phyloP scores from a whole-genome alignment of 2,113 vertebrate genomes.

The Platichthys flesus region DNA sequence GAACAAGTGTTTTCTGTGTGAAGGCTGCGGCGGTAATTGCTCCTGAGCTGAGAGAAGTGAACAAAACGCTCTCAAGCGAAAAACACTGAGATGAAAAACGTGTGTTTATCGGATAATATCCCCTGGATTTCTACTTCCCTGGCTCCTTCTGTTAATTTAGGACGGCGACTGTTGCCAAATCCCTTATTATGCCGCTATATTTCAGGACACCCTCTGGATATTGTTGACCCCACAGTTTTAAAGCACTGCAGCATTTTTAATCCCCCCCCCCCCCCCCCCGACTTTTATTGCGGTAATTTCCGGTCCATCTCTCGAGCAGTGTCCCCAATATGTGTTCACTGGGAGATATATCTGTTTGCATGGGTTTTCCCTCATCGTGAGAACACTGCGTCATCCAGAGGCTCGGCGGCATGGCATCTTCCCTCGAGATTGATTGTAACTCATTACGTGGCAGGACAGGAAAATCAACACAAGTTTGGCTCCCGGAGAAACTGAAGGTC shows the following conservation, averaged over 20 bases:
- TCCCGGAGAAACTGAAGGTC: slow-evolving; percentile 34
- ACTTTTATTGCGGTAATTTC: slow-evolving; percentile 4
- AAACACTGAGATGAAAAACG: slow-evolving; percentile 16
- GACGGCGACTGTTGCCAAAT: slow-evolving; percentile 21
- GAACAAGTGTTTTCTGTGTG: not conserved
- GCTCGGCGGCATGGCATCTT: not conserved
- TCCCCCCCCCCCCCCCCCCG: too few relatives aligned
- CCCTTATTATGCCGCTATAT: slow-evolving; percentile 20
- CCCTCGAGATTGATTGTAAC: slow-evolving; percentile 34
- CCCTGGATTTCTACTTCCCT: slow-evolving; percentile 12
- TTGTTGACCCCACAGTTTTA: slow-evolving; percentile 40
- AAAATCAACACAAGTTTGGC: slow-evolving; percentile 24
- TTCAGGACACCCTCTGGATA: slow-evolving; percentile 43
- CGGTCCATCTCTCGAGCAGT: not conserved
- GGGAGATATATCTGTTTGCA: not conserved
- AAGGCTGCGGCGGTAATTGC: slow-evolving; percentile 1
- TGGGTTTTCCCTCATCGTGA: not conserved
- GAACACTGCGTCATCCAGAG: not conserved
- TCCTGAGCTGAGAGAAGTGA: slow-evolving; percentile 21
- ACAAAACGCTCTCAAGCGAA: slow-evolving; percentile 14
- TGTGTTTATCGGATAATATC: slow-evolving; percentile 22
- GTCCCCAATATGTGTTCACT: not conserved
- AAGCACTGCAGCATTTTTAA: slow-evolving; percentile 29
- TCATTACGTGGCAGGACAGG: slow-evolving; percentile 16
- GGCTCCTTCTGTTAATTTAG: slow-evolving; percentile 42